Percentiles rank a stretch among this genome's conserved stretches.
phyloP scores from a whole-genome alignment of 2,113 vertebrate genomes.

The Cepphus grylle region DNA sequence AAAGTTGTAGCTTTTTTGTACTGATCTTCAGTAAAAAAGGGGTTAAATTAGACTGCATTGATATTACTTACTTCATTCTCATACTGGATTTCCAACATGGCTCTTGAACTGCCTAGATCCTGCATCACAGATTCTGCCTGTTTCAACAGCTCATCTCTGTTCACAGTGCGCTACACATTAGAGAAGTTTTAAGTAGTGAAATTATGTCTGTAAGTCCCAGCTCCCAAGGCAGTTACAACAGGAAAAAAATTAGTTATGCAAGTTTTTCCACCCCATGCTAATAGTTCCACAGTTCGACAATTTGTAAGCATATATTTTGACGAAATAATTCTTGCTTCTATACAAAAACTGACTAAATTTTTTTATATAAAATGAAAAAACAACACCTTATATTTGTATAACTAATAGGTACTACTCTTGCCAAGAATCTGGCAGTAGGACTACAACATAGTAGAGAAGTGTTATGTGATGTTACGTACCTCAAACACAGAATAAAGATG shows the following conservation, averaged over 20 bases:
- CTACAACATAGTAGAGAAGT: not conserved
- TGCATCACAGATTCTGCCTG: slow-evolving; percentile 99
- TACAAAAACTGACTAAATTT: not conserved
- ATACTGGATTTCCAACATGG: slow-evolving; percentile 99
- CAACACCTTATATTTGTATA: not conserved
- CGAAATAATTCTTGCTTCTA: not conserved
- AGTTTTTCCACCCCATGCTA: not conserved
- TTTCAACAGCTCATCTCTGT: slow-evolving; percentile 95
- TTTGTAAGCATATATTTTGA: not conserved
- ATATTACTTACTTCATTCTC: slow-evolving; percentile 92
- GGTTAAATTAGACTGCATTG: not conserved
- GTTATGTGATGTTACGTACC: not conserved
- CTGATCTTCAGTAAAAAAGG: not conserved
- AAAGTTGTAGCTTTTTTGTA: not conserved
- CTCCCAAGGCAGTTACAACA: slow-evolving; percentile 31
- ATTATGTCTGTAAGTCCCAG: slow-evolving; percentile 12
- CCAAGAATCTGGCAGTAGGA: not conserved
- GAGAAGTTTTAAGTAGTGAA: slow-evolving; percentile 38
- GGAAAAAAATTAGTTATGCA: not conserved
- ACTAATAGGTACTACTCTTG: not conserved
- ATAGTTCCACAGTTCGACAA: not conserved
- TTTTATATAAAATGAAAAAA: not conserved
- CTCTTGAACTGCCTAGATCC: slow-evolving; percentile 96
- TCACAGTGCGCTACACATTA: slow-evolving; percentile 91
- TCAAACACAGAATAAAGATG: not conserved